phyloP scores from a whole-genome alignment of 1,140 invertebrate species.

The Bombus picipes region DNA sequence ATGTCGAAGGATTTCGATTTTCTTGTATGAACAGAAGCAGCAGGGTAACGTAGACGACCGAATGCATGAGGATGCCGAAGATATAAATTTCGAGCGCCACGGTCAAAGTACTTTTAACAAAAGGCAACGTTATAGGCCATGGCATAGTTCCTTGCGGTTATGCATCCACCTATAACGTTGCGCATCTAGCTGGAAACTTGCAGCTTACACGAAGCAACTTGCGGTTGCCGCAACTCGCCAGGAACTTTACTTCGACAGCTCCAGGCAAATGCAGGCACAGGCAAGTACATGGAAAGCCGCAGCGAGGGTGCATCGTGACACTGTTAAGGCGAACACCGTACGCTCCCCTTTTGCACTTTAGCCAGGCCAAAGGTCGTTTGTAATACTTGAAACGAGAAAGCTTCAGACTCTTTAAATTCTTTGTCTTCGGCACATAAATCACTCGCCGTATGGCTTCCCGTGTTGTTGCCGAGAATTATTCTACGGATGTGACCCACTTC shows the following conservation, averaged over 20 bases:
- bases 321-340: constrained; percentile 26
- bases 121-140: constrained; percentile 51
- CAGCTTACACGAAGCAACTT: constrained; percentile 63
- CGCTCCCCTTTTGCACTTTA: neutral
- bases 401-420: neutral
- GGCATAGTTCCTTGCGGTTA: constrained; percentile 65
- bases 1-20: neutral
- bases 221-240: constrained; percentile 61
- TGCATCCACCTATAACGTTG: constrained; percentile 61
- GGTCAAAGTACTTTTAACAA: constrained; percentile 56
- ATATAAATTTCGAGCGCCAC: neutral
- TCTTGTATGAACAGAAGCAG: accelerated
- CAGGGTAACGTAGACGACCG: too few species aligned
- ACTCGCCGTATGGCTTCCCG: too few species aligned
- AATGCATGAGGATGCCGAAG: neutral
- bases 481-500: too few species aligned
- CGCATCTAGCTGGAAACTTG: constrained; percentile 56
- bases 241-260: constrained; percentile 62
- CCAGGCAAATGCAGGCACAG: constrained; percentile 33
- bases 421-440: too few species aligned
- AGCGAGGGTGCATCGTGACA: constrained; percentile 41
- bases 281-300: constrained; percentile 48
- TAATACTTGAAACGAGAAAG: neutral
- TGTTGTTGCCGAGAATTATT: too few species aligned
- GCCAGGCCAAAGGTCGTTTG: neutral